Evolutionary conservation across 2,888 invertebrate genomes (phyloP), one percentile per base, ranked within the genome.

Genomic region (Ichneumoninae sp.): DNA sequence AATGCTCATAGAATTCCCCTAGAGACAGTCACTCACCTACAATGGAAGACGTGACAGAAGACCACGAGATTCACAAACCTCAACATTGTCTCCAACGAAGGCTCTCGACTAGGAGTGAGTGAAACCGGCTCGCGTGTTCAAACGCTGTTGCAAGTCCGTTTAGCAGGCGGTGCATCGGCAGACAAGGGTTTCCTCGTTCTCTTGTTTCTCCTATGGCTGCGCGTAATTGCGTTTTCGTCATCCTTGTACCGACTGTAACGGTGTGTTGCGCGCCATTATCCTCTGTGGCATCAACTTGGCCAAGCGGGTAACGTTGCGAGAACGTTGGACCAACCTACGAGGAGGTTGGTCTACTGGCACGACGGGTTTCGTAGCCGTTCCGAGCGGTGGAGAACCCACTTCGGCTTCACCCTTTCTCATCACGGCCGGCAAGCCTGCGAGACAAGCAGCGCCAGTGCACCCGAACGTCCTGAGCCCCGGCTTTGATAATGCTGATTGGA

Each of bases 401-500:
- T 76, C 52, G 78, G 70, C 62, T 87, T 87, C 86, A 76, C 83
- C 88, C 83, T 83, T 89, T 89, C 89, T 89, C 89, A 89, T 90
- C 87, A 87, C 78, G 84, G 83, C 52, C 44, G 50, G 76, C 80
- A 50, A 66, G 76, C 80, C 66, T 57, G 26, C 40, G 33, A 54
- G 40, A 40, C 74, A 44, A 76, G 65, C 85, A 82, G 79, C 80
- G 33, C 57, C 66, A 57, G 16, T 50, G 81, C 50, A 66, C 75
- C 62, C 57, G 52, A 52, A 79, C 66, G 76, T 72, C 62, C 76
- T 78, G 70, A 81, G 80, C 81, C 78, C 75, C 79, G 77, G 90
- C 89, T 91, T 91, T 90, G 90, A 90, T 92, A 91, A 91, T 91
- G 88, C 88, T 91, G 91, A 91, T 92, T 91, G 90, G 89, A 91